A percentile compares a stretch with the other conserved stretches of the same genome.
These are phyloP conservation scores for Archips crataeganus DNA, from an alignment of 2,888 invertebrate genomes.

Conservation along the genomic window DNA sequence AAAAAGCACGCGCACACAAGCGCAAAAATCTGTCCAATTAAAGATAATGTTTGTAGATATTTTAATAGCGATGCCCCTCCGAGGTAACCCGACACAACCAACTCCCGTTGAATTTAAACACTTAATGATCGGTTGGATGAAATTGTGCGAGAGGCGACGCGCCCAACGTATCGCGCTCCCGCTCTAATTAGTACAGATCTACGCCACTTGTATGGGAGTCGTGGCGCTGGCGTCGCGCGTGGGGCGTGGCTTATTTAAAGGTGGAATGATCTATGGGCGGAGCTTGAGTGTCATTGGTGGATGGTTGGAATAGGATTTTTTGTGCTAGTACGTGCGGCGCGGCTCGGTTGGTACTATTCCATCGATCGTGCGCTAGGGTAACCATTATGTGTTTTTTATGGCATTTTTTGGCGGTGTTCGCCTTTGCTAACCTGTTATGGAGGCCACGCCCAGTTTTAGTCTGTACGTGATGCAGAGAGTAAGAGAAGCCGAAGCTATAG, in stretches of 20 bases:
- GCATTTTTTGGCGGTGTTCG: constrained; percentile 82
- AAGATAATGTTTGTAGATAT: constrained; percentile 86
- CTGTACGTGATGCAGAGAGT: constrained; percentile 68
- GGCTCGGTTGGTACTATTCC: constrained; percentile 77
- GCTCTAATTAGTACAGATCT: constrained; percentile 72
- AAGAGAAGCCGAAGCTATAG: constrained; percentile 77
- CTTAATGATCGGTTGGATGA: constrained; percentile 86
- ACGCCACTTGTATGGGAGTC: constrained; percentile 72
- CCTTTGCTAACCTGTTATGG: constrained; percentile 82
- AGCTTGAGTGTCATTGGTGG: constrained; percentile 64
- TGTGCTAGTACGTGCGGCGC: constrained; percentile 71
- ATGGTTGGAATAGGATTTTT: constrained; percentile 72
- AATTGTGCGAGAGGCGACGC: constrained; percentile 85
- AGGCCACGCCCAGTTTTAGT: constrained; percentile 77
- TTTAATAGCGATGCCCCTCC: constrained; percentile 85
- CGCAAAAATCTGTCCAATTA: constrained; percentile 85
- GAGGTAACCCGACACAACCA: constrained; percentile 85
- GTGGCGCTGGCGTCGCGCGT: constrained; percentile 67
- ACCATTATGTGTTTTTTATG: constrained; percentile 85
- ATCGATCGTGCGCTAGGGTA: constrained; percentile 81
- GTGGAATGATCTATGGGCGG: constrained; percentile 67
- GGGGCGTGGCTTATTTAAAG: constrained; percentile 65
- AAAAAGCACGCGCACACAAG: constrained; percentile 78
- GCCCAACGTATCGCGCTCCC: constrained; percentile 74
- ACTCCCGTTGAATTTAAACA: constrained; percentile 85